These are phyloP conservation scores for Fissipunctia ypsillon DNA, from an alignment of 2,888 invertebrate species.

Conservation along the genomic window DNA sequence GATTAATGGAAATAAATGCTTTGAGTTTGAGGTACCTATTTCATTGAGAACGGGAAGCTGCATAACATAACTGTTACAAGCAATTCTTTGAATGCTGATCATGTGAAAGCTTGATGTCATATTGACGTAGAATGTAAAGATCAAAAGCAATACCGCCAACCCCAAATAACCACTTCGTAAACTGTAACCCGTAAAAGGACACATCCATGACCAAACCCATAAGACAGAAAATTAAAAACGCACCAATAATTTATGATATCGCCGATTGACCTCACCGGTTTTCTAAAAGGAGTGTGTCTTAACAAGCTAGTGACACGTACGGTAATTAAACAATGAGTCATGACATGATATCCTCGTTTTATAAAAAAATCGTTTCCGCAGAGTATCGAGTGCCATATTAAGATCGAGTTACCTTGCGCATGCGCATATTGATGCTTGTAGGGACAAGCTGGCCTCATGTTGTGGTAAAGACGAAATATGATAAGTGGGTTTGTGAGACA, in stretches of 20 bases:
- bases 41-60: background rate
- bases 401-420: slow-evolving; percentile 79
- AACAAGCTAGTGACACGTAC: slow-evolving; percentile 53
- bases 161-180: background rate
- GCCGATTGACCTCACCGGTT: slow-evolving; percentile 49
- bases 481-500: slow-evolving; percentile 60
- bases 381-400: slow-evolving; percentile 71
- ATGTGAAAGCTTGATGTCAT: background rate
- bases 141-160: slow-evolving; percentile 8
- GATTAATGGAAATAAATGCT: too few species aligned
- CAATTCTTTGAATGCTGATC: background rate
- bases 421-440: slow-evolving; percentile 72
- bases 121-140: slow-evolving; percentile 1
- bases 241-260: slow-evolving; percentile 43
- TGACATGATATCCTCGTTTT: slow-evolving; percentile 76
- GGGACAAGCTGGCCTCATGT: slow-evolving; percentile 75
- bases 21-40: too few species aligned
- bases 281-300: slow-evolving; percentile 46
- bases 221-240: slow-evolving; percentile 34
- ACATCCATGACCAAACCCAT: slow-evolving; percentile 25
- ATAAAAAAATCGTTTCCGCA: slow-evolving; percentile 76
- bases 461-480: slow-evolving; percentile 65
- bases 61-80: background rate
- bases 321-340: slow-evolving; percentile 71
- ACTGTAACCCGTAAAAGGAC: slow-evolving; percentile 29